Base-by-base conservation (phyloP, 1,140 invertebrate genomes). In the Drosophila melanogaster region DNA sequence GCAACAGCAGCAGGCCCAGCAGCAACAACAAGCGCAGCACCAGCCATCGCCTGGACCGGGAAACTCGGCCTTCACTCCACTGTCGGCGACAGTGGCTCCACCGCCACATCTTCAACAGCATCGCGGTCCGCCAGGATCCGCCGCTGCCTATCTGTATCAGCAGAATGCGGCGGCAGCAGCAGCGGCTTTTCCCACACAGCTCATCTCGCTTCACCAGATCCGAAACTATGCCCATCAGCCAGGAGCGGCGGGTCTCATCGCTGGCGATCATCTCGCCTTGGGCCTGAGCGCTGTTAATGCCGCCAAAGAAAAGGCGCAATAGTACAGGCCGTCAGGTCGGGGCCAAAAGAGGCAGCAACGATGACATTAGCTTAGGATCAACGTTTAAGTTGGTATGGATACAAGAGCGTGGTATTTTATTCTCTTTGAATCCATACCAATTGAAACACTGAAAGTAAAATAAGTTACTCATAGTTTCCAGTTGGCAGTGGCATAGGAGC, bases 131-230 rank as follows among this genome's bases (percentile, higher is more conserved):
- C 71, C 85, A 10, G 71, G 81, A 8, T 69, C 90, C 14, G 83
- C 90, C 0, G 90, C 90, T 15, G 85, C 85, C 17, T 90, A 91
- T 54, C 70, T 90, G 0, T 91, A 91, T 50, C 90, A 90, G 50
- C 86, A 91, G 93, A 91, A 92, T 90, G 79, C 98, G 6, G 95
- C 86, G 8, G 94, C 95, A 12, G 81, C 93, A 72, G 80, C 92
- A 69, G 87, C 90, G 4, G 72, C 72, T 64, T 98, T 98, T 92
- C 97, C 98, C 50, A 98, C 98, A 92, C 98, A 98, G 92, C 94
- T 99, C 81, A 98, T 99, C 86, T 98, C 97, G 71, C 94, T 99
- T 56, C 97, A 99, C 93, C 98, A 99, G 93, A 99, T 99, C 84
- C 95, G 98, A 85, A 99, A 98, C 92, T 99, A 98, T 93, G 97